These are phyloP conservation scores for Pammene fasciana DNA, from an alignment of 2,888 invertebrate species.

Conservation along the genomic window DNA sequence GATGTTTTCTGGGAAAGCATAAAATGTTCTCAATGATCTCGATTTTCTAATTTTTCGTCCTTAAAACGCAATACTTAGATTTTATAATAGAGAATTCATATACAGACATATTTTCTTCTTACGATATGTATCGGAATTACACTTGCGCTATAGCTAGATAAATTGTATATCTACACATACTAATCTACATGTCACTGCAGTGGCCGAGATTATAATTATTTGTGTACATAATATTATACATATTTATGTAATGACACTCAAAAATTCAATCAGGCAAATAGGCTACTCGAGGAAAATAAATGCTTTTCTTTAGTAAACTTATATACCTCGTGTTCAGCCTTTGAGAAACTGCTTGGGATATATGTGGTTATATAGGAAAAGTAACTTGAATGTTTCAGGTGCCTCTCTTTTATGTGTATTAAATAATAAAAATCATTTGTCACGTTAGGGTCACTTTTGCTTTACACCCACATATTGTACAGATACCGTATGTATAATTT, in stretches of 20 bases:
- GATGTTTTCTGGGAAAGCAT: conserved; percentile 1
- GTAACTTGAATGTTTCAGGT: not conserved
- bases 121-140: conserved; percentile 36
- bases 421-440: not conserved
- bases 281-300: conserved; percentile 1
- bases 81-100: conserved; percentile 39
- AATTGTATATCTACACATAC: conserved; percentile 39
- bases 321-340: not conserved
- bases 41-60: conserved; percentile 38
- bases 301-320: conserved; percentile 26
- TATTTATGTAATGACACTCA: conserved; percentile 49
- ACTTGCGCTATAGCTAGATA: conserved; percentile 38
- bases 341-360: conserved; percentile 45
- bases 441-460: conserved; percentile 4
- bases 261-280: conserved; percentile 49
- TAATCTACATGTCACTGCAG: conserved; percentile 33
- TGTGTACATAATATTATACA: conserved; percentile 46
- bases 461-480: conserved; percentile 47
- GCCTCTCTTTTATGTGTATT: not conserved
- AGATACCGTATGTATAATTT: conserved; percentile 56
- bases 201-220: conserved; percentile 39
- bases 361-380: conserved; percentile 41
- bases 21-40: conserved; percentile 32
- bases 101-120: conserved; percentile 38
- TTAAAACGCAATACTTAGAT: conserved; percentile 35